Evolutionary conservation across 2,888 invertebrate species (phyloP), one percentile per base, ranked within the genome.

Genomic region (Chrysina gloriosa): DNA sequence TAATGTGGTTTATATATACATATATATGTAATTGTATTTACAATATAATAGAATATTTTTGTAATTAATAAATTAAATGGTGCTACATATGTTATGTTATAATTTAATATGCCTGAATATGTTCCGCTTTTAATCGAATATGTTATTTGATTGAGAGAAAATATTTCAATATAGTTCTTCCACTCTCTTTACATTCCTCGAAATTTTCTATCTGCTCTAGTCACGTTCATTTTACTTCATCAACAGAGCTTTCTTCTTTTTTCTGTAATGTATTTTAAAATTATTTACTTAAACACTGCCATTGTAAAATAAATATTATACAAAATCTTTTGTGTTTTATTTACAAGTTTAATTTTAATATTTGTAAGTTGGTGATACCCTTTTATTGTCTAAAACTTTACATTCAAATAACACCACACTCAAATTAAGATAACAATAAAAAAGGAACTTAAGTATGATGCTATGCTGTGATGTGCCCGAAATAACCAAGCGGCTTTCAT

Each of bases 241-340:
- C 54, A 65, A 50, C 48, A 69, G 58, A 63, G 63, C 16, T 64
- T 50, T 67, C 31, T 45, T 45, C 47, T 48, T 48, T 31, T 58
- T 58, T 27, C 42, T 61, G 52, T 58, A 42, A 68, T 56, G 48
- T 61, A 67, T 50, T 70, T 52, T 47, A 52, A 48, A 61, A 42
- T 36, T 65, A 56, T 67, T 64, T 67, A 42, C 69, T 65, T 70
- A 77, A 80, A 78, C 82, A 82, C 82, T 82, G 82, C 81, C 82
- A 82, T 77, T 81, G 78, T 81, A 80, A 81, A 79, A 79, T 80
- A 80, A 79, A 79, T 71, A 71, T 64, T 71, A 48, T 47, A 65
- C 64, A 67, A 67, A 63, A 63, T 61, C 52, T 29, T 45, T 56
- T 52, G 31, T 52, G 29, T 19, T 3, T 45, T 45, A 19, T n/a